Conservation (phyloP, 2,797 vertebrate genomes). For the Avahi laniger region DNA sequence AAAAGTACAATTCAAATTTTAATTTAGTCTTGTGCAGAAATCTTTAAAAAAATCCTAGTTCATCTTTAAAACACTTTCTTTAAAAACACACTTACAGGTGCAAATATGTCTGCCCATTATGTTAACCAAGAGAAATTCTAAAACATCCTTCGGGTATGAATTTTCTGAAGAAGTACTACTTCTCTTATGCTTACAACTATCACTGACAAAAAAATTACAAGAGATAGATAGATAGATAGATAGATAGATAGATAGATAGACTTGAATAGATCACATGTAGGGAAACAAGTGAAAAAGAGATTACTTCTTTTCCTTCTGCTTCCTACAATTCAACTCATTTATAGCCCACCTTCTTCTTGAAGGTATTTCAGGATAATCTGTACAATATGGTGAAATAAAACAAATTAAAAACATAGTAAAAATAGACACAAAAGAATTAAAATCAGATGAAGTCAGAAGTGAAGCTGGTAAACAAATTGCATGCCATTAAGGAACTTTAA, state of each 20-base stretch:
- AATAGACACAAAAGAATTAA: slow-evolving; percentile 48
- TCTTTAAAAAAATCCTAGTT: background rate
- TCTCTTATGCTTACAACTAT: background rate
- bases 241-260: background rate
- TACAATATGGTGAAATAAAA: background rate
- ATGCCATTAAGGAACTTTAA: slow-evolving; percentile 18
- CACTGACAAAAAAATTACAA: background rate
- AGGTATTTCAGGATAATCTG: slow-evolving; percentile 6
- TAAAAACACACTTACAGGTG: background rate
- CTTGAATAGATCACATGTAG: background rate
- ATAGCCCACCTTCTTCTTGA: background rate
- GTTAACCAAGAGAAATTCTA: background rate
- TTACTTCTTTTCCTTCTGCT: background rate
- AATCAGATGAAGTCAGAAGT: slow-evolving; percentile 34
- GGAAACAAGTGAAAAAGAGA: background rate
- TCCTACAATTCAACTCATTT: slow-evolving; percentile 12
- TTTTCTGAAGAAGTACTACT: slow-evolving; percentile 19
- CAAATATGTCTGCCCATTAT: background rate
- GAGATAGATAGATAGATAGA: too few species aligned
- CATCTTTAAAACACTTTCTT: slow-evolving; percentile 5
- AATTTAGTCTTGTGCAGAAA: slow-evolving; percentile 20
- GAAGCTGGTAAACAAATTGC: slow-evolving; percentile 52
- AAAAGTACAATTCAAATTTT: background rate
- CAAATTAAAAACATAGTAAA: slow-evolving; percentile 26
- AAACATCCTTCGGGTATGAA: background rate